These are phyloP conservation scores for Anthopleura xanthogrammica DNA, from an alignment of 92 coral and sea anemone genomes.

Conservation along the genomic window DNA sequence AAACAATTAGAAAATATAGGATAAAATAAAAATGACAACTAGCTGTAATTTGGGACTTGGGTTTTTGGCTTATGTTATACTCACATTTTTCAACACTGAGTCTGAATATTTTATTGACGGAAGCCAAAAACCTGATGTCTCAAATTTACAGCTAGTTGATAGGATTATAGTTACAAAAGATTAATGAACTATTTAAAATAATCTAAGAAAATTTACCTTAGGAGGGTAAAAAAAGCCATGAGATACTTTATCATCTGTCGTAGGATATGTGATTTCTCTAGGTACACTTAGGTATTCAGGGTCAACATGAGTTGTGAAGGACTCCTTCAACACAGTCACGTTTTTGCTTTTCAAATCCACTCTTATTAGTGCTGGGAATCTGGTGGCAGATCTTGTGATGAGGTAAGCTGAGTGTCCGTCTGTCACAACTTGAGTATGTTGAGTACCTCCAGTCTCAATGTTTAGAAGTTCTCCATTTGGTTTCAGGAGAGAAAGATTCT, in stretches of 20 bases:
- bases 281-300: conserved; percentile 78
- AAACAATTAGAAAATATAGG: not conserved
- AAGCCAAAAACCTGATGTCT: too few species aligned
- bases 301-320: conserved; percentile 47
- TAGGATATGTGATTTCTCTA: conserved; percentile 61
- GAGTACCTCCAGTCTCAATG: conserved; percentile 49
- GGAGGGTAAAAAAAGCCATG: conserved; percentile 89
- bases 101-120: too few species aligned
- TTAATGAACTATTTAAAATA: too few species aligned
- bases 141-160: too few species aligned
- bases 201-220: conserved; percentile 37
- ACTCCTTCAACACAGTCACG: conserved; percentile 58
- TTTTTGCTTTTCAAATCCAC: conserved; percentile 51
- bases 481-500: conserved; percentile 69
- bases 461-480: conserved; percentile 55
- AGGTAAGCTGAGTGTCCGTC: conserved; percentile 68
- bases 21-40: not conserved
- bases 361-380: conserved; percentile 58
- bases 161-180: too few species aligned
- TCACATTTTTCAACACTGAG: too few species aligned
- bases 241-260: conserved; percentile 61
- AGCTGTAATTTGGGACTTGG: not conserved
- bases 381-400: conserved; percentile 66
- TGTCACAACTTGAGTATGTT: conserved; percentile 53
- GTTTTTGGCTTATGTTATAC: not conserved